Conservation (phyloP, 2,888 invertebrate genomes). For the Epinotia brunnichana region DNA sequence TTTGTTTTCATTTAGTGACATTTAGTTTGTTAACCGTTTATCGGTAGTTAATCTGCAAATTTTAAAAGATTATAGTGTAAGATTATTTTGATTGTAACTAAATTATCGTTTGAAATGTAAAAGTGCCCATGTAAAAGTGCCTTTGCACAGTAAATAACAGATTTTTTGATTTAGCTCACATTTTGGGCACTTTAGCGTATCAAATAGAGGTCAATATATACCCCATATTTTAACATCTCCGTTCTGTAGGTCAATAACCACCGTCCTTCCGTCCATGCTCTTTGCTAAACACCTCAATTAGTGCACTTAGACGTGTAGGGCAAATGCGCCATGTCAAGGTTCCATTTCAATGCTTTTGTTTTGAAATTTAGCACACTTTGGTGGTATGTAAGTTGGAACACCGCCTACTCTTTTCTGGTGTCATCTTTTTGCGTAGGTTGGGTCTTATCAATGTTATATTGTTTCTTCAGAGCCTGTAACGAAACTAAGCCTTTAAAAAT, state of each 20-base stretch:
- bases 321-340: conserved; percentile 38
- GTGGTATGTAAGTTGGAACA: background rate
- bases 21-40: too few species aligned
- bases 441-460: background rate
- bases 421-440: background rate
- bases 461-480: too few species aligned
- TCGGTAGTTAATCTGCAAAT: too few species aligned
- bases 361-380: conserved; percentile 36
- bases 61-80: too few species aligned
- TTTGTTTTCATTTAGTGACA: too few species aligned
- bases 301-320: conserved; percentile 33
- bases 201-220: background rate
- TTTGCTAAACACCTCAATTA: conserved; percentile 20
- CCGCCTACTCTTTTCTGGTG: conserved; percentile 16
- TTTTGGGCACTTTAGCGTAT: too few species aligned
- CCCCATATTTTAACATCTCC: conserved; percentile 3
- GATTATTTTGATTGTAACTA: too few species aligned
- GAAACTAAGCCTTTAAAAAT: too few species aligned
- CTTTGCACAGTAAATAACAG: too few species aligned
- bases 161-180: too few species aligned
- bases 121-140: too few species aligned
- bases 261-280: conserved; percentile 25
- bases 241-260: conserved; percentile 28
- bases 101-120: too few species aligned
- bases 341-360: conserved; percentile 32